Evolutionary conservation across 2,797 vertebrate genomes (phyloP).

Genomic region (Gymnothorax reevesii): DNA sequence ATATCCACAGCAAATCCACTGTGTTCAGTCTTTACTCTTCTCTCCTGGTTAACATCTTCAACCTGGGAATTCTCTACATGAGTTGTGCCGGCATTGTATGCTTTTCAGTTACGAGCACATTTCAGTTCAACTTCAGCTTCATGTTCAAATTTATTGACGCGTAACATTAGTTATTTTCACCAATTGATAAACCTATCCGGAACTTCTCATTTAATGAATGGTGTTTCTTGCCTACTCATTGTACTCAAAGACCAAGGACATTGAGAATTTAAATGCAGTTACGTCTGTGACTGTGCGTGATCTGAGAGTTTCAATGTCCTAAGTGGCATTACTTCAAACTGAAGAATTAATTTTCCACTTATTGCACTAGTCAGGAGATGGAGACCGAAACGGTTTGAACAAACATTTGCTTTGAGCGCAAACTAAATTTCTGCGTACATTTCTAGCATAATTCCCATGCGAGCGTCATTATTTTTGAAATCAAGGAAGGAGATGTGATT

Average conservation of each 20-base stretch:
- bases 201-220: constrained; percentile 30
- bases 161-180: constrained; percentile 28
- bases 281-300: constrained; percentile 10
- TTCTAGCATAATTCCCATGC: constrained; percentile 36
- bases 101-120: background rate
- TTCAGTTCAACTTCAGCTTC: constrained; percentile 39
- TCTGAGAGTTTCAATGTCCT: constrained; percentile 23
- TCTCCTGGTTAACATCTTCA: constrained; percentile 30
- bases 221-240: constrained; percentile 34
- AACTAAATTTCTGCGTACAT: constrained; percentile 36
- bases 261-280: constrained; percentile 43
- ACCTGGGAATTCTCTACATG: constrained; percentile 23
- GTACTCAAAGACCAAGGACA: constrained; percentile 39
- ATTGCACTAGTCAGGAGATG: constrained; percentile 22
- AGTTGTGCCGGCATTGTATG: constrained; percentile 17
- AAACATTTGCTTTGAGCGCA: constrained; percentile 31
- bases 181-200: background rate
- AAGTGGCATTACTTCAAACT: constrained; percentile 30
- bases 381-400: constrained; percentile 30
- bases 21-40: background rate
- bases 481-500: constrained; percentile 45
- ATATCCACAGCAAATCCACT: background rate
- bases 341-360: constrained; percentile 31
- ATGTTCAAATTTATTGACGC: constrained; percentile 22
- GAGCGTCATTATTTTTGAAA: constrained; percentile 35